Conservation (phyloP, 2,113 vertebrate species). For the Engraulis encrasicolus region DNA sequence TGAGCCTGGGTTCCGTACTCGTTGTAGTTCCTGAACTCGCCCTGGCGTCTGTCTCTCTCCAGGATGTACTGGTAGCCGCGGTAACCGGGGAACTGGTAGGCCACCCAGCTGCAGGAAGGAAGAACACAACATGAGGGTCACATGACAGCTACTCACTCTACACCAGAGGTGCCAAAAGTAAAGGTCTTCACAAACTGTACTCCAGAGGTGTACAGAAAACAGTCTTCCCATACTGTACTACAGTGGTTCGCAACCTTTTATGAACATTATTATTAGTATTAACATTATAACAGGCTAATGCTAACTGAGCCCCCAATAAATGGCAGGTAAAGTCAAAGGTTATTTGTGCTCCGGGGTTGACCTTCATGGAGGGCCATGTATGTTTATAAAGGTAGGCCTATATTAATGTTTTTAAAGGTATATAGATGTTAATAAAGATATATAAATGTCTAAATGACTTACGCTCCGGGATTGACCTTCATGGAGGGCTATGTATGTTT, state of each 20-base stretch:
- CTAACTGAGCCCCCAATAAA: background rate
- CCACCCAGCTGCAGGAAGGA: constrained; percentile 91
- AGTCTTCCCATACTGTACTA: too few relatives aligned
- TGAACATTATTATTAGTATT: too few relatives aligned
- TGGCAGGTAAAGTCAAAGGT: background rate
- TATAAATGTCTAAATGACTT: too few relatives aligned
- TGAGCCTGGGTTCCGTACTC: constrained; percentile 92
- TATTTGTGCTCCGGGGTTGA: background rate
- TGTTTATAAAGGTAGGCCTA: too few relatives aligned
- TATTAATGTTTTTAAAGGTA: too few relatives aligned
- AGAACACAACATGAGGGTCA: background rate
- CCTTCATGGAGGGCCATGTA: background rate
- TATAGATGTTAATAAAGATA: too few relatives aligned
- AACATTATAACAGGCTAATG: background rate
- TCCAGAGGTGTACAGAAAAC: too few relatives aligned
- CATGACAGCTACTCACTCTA: background rate
- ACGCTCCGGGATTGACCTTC: too few relatives aligned
- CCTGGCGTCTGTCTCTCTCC: constrained; percentile 88
- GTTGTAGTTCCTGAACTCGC: constrained; percentile 90
- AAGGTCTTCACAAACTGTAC: too few relatives aligned
- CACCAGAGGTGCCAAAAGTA: too few relatives aligned
- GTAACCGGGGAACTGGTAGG: constrained; percentile 94
- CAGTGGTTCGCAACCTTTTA: too few relatives aligned
- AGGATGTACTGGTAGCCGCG: constrained; percentile 92
- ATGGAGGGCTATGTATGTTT: too few relatives aligned